Base-by-base conservation (phyloP, 2,888 invertebrate species). In the Idaea dimidiata region DNA sequence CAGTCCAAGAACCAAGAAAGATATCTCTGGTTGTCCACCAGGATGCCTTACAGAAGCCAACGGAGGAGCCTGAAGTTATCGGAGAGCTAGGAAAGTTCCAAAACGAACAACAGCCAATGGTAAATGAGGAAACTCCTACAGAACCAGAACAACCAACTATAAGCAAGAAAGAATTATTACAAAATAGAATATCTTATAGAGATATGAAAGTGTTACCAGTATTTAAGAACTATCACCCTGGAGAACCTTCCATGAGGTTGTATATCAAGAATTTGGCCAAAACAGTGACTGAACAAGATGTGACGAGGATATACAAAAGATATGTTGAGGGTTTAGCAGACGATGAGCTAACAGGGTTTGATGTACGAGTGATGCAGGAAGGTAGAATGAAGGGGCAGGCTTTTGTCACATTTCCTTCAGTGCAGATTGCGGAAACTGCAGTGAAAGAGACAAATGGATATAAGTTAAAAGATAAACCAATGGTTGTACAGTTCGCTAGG, bases 351-450 rank as follows among this genome's bases (percentile, higher is more conserved):
- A 89, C 89, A 66, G 90, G 91, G 57, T 94, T 95, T 84, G 94
- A 94, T 83, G 94, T 98, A 5, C 94, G 96, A 73, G 93, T 98
- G 16, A 97, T 99, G 98, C 97, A 97, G 80, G 97, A 97, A 84
- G 99, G 99, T 0, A 94, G 97, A 78, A 98, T 99, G 98, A 99
- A 98, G 86, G 98, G 98, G 0, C 99, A 99, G 87, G 98, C 97
- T 0, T 99, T 99, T 93, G 94, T 99, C 0, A 97, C 97, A 0
- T 93, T 98, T 62, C 96, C 97, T 61, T 94, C 93, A 75, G 93
- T 95, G 16, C 90, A 93, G 58, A 88, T 94, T 75, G 97, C 97
- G 0, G 94, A 95, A 77, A 89, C 93, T 68, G 98, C 98, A 10
- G 82, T 98, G 0, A 91, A 94, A 74, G 96, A 97, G 84, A 97